A percentile compares a stretch with the other conserved stretches of the same genome.
phyloP scores from a whole-genome alignment of 2,797 vertebrate genomes.

The Paratrypauchen microcephalus region DNA sequence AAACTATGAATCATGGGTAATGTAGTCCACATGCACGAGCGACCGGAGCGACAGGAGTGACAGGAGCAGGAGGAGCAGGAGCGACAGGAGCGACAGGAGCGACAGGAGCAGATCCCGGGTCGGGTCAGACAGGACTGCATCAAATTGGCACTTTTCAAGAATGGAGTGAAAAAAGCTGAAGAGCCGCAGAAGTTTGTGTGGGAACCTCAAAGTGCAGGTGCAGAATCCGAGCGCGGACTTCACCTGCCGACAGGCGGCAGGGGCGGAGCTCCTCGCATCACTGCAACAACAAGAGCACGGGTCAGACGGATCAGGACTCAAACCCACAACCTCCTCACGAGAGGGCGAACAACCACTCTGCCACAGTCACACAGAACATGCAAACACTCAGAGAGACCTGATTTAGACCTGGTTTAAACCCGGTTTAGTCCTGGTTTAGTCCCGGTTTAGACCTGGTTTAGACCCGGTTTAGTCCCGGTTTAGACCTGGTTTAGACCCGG shows the following conservation, averaged over 20 bases:
- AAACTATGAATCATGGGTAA: constrained; percentile 3
- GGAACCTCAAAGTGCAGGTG: constrained; percentile 10
- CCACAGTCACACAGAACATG: no score
- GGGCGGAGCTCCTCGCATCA: constrained; percentile 71
- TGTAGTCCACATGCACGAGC: background rate
- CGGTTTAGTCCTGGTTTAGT: no score
- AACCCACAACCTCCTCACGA: background rate
- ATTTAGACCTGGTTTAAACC: background rate
- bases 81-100: background rate
- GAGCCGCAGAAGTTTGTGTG: background rate
- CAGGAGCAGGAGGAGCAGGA: background rate
- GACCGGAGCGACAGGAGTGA: no score
- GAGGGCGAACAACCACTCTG: background rate
- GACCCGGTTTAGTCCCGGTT: background rate
- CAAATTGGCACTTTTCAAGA: constrained; percentile 7
- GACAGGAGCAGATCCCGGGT: background rate
- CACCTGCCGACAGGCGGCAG: constrained; percentile 63
- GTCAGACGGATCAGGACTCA: background rate
- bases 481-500: background rate
- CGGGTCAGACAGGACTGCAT: background rate
- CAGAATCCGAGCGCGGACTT: constrained; percentile 36
- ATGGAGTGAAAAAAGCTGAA: background rate
- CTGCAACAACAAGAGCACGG: constrained; percentile 34
- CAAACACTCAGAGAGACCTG: background rate
- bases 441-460: no score